Percentiles rank a stretch among this genome's conserved stretches.
These are phyloP conservation scores for Apaloderma vittatum DNA, from an alignment of 2,113 vertebrate genomes.

Conservation along the genomic window DNA sequence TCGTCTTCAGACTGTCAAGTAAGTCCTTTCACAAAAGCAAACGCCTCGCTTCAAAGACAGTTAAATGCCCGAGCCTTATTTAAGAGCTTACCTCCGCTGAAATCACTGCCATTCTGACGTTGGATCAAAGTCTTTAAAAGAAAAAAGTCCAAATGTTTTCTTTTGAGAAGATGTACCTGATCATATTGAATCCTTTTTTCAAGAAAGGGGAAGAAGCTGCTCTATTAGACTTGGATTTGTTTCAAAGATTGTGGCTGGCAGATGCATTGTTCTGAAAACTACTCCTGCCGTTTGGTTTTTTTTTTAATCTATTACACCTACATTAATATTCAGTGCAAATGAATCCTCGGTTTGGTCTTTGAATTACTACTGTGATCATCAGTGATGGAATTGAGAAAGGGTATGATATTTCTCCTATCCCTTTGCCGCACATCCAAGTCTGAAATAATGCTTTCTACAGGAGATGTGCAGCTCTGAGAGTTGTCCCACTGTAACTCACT, in stretches of 20 bases:
- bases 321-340: constrained; percentile 67
- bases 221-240: constrained; percentile 57
- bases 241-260: constrained; percentile 58
- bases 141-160: constrained; percentile 39
- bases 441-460: background rate
- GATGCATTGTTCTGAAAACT: constrained; percentile 68
- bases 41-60: constrained; percentile 19
- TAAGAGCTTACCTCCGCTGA: constrained; percentile 32
- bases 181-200: constrained; percentile 22
- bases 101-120: background rate
- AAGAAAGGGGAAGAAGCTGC: constrained; percentile 36
- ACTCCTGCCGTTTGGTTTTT: constrained; percentile 5
- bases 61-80: constrained; percentile 19
- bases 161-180: constrained; percentile 47
- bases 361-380: constrained; percentile 54
- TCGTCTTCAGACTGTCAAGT: constrained; percentile 29
- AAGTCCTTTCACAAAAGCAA: constrained; percentile 32
- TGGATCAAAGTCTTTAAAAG: constrained; percentile 48
- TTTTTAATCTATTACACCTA: constrained; percentile 46
- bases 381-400: constrained; percentile 16
- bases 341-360: constrained; percentile 32
- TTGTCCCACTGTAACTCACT: background rate
- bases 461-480: background rate
- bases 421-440: background rate
- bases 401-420: background rate